Evolutionary conservation across 1,140 invertebrate genomes (phyloP).

Genomic region (Portunus trituberculatus): DNA sequence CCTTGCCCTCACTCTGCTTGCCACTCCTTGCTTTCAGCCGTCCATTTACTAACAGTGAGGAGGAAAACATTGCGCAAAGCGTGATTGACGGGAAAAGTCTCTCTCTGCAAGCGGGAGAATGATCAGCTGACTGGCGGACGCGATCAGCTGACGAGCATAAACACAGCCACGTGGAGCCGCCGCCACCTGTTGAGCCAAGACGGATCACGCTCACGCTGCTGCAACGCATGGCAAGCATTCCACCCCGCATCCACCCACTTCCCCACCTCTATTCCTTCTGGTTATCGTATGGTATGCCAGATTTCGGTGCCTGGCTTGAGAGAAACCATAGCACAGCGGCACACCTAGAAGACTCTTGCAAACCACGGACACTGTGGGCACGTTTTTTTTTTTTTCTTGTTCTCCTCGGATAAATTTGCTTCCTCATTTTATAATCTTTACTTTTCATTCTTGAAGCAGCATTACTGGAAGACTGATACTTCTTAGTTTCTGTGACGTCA

Average conservation of each 20-base stretch:
- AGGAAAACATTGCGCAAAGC: not conserved
- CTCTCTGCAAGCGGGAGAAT: not conserved
- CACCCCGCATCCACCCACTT: not conserved
- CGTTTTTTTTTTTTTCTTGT: too few relatives aligned
- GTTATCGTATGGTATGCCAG: not conserved
- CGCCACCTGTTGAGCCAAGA: conserved; percentile 49
- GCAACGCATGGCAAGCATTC: not conserved
- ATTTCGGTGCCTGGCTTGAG: not conserved
- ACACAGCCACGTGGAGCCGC: conserved; percentile 50
- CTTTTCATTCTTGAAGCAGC: not conserved
- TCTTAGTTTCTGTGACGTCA: too few relatives aligned
- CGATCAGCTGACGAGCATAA: conserved; percentile 58
- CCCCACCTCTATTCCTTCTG: not conserved
- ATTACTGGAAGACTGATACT: not conserved
- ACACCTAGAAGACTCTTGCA: not conserved
- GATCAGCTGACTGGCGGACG: conserved; percentile 26
- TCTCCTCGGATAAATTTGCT: too few relatives aligned
- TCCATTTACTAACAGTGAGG: not conserved
- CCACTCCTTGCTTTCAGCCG: not conserved
- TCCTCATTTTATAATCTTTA: not conserved
- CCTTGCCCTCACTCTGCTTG: not conserved
- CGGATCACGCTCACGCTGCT: not conserved
- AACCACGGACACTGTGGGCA: too few relatives aligned
- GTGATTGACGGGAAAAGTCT: not conserved
- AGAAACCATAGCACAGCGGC: not conserved